Evolutionary conservation across 1,140 invertebrate genomes (phyloP).

Genomic region (Tachypleus tridentatus): DNA sequence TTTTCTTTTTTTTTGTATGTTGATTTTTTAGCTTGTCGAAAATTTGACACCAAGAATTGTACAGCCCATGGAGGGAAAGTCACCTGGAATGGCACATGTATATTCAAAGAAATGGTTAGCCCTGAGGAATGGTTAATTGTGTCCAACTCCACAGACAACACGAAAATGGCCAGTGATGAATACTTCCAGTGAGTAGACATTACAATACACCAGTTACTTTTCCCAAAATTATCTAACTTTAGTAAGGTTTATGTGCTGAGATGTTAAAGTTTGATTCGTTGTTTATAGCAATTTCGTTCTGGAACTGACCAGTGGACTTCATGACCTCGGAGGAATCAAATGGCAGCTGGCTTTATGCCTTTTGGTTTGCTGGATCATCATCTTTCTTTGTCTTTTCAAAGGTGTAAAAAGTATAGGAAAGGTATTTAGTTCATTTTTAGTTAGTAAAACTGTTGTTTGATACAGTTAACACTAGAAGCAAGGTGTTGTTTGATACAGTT

Average conservation of each 20-base stretch:
- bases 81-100: slow-evolving; percentile 26
- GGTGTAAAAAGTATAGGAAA: slow-evolving; percentile 96
- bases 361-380: slow-evolving; percentile 81
- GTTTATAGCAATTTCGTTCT: slow-evolving; percentile 45
- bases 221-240: background rate
- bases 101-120: slow-evolving; percentile 40
- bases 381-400: slow-evolving; percentile 96
- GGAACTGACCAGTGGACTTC: slow-evolving; percentile 70
- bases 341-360: slow-evolving; percentile 93
- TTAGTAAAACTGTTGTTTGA: too few species aligned
- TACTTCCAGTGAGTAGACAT: slow-evolving; percentile 19
- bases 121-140: slow-evolving; percentile 37
- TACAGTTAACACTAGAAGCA: too few species aligned
- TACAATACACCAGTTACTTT: background rate
- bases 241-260: background rate
- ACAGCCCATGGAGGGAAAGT: slow-evolving; percentile 27
- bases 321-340: slow-evolving; percentile 67
- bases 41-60: slow-evolving; percentile 30
- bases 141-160: slow-evolving; percentile 32
- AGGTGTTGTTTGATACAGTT: too few species aligned
- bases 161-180: slow-evolving; percentile 16
- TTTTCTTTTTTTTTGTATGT: too few species aligned
- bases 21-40: slow-evolving; percentile 10
- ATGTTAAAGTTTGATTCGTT: background rate
- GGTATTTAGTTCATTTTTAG: slow-evolving; percentile 38